Evolutionary conservation across 2,888 invertebrate species (phyloP).

Genomic region (Gymnosoma rotundatum): DNA sequence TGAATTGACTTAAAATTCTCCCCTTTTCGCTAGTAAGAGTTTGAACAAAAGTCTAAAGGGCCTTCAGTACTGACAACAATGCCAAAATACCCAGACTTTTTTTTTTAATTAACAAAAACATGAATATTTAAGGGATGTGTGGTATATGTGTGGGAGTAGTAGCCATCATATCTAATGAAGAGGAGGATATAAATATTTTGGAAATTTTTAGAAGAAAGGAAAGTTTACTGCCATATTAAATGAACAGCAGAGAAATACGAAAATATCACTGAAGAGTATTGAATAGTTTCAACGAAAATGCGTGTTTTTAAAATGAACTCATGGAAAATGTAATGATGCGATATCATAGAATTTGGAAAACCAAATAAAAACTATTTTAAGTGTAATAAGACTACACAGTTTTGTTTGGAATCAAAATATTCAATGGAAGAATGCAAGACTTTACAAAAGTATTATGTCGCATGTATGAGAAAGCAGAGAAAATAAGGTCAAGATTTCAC

Average conservation of each 20-base stretch:
- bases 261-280: not conserved
- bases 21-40: not conserved
- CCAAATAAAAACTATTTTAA: no score
- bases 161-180: not conserved
- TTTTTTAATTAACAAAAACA: not conserved
- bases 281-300: no score
- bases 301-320: no score
- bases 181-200: not conserved
- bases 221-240: not conserved
- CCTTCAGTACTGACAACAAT: not conserved
- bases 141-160: not conserved
- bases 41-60: not conserved
- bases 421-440: no score
- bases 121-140: not conserved
- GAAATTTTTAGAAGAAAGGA: not conserved
- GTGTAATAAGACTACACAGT: no score
- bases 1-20: constrained; percentile 23
- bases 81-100: not conserved
- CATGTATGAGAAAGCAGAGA: no score
- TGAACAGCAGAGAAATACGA: not conserved
- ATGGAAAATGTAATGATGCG: no score
- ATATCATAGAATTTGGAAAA: no score
- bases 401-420: no score
- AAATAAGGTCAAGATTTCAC: no score
- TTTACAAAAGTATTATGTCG: no score